phyloP scores from a whole-genome alignment of 2,888 invertebrate species.

The Teleiodes luculella region DNA sequence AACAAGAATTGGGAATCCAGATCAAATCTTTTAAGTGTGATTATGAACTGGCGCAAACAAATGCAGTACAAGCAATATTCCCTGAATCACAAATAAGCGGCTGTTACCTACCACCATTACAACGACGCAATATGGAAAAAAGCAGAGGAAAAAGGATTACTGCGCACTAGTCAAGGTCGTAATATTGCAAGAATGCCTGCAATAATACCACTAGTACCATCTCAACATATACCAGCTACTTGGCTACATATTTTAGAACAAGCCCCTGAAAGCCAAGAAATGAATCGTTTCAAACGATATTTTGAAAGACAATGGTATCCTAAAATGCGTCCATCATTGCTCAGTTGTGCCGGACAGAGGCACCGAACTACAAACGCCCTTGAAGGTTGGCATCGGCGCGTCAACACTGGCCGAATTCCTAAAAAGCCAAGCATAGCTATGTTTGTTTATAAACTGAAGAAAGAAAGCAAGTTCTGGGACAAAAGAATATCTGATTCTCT shows the following conservation, averaged over 20 bases:
- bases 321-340: constrained; percentile 10
- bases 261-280: constrained; percentile 11
- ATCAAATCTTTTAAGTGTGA: background rate
- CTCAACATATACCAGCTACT: constrained; percentile 12
- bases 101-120: background rate
- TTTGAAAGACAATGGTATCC: constrained; percentile 19
- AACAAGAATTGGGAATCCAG: too few species aligned
- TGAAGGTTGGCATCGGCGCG: constrained; percentile 21
- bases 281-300: constrained; percentile 17
- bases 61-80: constrained; percentile 1
- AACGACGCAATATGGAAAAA: constrained; percentile 4
- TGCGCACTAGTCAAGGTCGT: constrained; percentile 10
- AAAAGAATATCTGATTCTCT: constrained; percentile 2
- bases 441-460: constrained; percentile 9
- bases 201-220: constrained; percentile 14
- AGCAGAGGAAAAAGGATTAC: background rate
- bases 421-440: constrained; percentile 4
- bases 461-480: constrained; percentile 5
- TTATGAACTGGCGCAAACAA: constrained; percentile 2
- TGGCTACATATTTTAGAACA: constrained; percentile 14
- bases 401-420: constrained; percentile 13
- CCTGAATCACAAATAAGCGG: background rate
- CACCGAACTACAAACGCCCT: constrained; percentile 20
- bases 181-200: constrained; percentile 15
- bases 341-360: constrained; percentile 19